A percentile compares a stretch with the other conserved stretches of the same genome.
These are phyloP conservation scores for Eupithecia vulgata DNA, from an alignment of 2,888 invertebrate genomes.

Conservation along the genomic window DNA sequence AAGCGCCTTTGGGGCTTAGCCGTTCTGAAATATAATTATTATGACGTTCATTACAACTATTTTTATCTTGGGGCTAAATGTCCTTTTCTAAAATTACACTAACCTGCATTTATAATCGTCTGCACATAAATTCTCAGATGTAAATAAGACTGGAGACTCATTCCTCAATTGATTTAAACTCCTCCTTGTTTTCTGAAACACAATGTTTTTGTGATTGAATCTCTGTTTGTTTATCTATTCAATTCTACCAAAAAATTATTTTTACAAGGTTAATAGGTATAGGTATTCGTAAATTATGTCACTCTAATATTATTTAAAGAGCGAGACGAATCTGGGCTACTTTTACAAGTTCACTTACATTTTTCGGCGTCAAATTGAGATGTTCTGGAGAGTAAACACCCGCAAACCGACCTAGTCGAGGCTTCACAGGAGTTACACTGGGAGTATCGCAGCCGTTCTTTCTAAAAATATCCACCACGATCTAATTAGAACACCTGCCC, in stretches of 20 bases:
- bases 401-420: constrained; percentile 72
- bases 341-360: constrained; percentile 61
- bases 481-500: constrained; percentile 38
- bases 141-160: constrained; percentile 63
- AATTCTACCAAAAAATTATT: neutral
- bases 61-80: neutral
- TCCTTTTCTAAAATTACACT: constrained; percentile 17
- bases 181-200: constrained; percentile 60
- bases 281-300: neutral
- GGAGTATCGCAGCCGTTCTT: constrained; percentile 57
- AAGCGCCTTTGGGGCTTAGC: constrained; percentile 61
- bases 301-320: neutral
- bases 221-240: constrained; percentile 10
- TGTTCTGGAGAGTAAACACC: constrained; percentile 81
- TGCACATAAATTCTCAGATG: constrained; percentile 62
- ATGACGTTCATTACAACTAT: neutral
- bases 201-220: neutral
- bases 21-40: constrained; percentile 58
- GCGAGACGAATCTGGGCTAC: neutral
- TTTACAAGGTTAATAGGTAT: no score
- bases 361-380: constrained; percentile 75
- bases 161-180: constrained; percentile 56
- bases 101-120: constrained; percentile 73
- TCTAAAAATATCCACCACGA: constrained; percentile 53
- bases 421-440: constrained; percentile 67